Evolutionary conservation across 2,888 invertebrate species (phyloP), one percentile per base, ranked within the genome.

Genomic region (Lucinisca nassula): DNA sequence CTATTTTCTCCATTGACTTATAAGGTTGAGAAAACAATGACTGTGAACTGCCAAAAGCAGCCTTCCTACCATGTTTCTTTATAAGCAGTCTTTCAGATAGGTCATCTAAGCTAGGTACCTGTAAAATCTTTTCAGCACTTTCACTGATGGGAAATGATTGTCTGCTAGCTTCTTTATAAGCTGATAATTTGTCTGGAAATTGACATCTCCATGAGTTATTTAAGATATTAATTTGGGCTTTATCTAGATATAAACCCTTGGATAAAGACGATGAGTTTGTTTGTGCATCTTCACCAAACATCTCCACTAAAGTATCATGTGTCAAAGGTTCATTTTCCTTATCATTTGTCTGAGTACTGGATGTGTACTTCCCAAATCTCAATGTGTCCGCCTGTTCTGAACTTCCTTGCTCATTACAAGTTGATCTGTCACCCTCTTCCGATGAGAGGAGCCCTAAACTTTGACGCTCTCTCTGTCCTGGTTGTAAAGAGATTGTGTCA

Each of bases 21-120:
- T n/a, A n/a, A n/a, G n/a, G n/a, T n/a, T n/a, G n/a, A n/a, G n/a
- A n/a, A n/a, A n/a, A n/a, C 3, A 78, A 49, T 27, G 61, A 61
- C 27, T 21, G 6, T 30, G 61, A 8, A 6, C 30, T 6, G 1
- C 21, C 21, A 61, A 61, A 61, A 30, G 14, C 6, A 6, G 38
- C 35, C 0, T 30, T 55, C 6, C 14, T 27, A 27, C 14, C 6
- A 61, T 17, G 49, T 40, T 49, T 73, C 27, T 81, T 83, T 0
- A 74, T 30, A 30, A 87, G 32, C 77, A 85, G 30, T n/a, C 67
- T 58, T 45, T 86, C 82, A 10, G 75, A 2, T 4, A 82, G 27
- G 4, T 75, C 82, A 75, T 86, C 82, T 1, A 79, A 51, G 14
- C 61, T 14, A 38, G 79, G 86, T 12, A 86, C 82, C 30, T 83